phyloP scores from a whole-genome alignment of 1,140 invertebrate genomes.

The Drosophila ficusphila region DNA sequence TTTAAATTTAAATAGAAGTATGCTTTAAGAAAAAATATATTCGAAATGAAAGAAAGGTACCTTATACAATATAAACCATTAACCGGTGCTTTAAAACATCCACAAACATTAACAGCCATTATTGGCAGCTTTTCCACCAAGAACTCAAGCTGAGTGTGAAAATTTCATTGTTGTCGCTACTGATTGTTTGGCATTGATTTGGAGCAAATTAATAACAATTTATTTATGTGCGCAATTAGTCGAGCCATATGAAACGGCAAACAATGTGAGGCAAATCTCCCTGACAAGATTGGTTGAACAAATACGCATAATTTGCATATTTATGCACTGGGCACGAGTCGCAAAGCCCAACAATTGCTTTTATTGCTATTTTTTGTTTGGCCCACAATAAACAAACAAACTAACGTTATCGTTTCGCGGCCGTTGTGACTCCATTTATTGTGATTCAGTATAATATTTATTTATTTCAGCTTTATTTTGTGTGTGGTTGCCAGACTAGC shows the following conservation, averaged over 20 bases:
- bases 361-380: constrained; percentile 25
- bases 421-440: constrained; percentile 47
- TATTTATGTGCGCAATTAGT: constrained; percentile 73
- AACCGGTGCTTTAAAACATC: neutral
- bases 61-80: too few species aligned
- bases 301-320: constrained; percentile 57
- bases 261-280: constrained; percentile 30
- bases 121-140: neutral
- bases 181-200: constrained; percentile 54
- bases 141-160: constrained; percentile 16
- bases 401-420: constrained; percentile 44
- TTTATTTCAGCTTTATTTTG: constrained; percentile 39
- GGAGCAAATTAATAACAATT: constrained; percentile 74
- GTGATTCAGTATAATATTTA: constrained; percentile 29
- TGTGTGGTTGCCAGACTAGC: constrained; percentile 19
- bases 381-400: constrained; percentile 44
- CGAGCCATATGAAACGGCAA: constrained; percentile 44
- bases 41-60: too few species aligned
- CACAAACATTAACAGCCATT: neutral
- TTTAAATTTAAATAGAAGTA: too few species aligned
- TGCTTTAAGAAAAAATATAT: too few species aligned
- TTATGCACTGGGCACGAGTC: constrained; percentile 37
- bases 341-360: constrained; percentile 27
- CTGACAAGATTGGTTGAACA: constrained; percentile 48
- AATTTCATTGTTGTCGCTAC: constrained; percentile 20